Percentiles rank a stretch among this genome's conserved stretches.
Conservation (phyloP, 2,113 vertebrate species). For the Meles meles region DNA sequence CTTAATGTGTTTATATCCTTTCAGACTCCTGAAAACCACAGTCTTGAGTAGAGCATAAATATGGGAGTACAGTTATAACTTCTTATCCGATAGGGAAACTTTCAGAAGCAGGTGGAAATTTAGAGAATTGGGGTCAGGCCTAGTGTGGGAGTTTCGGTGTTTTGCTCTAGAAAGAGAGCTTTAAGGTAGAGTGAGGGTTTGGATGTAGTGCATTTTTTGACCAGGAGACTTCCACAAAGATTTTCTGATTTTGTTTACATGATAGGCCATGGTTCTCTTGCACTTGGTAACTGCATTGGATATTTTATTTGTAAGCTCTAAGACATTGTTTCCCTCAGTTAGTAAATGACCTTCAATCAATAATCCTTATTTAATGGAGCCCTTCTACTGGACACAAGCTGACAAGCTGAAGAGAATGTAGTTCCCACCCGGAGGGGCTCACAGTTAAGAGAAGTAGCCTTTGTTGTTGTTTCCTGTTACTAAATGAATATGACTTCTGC, state of each 20-base stretch:
- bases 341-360: not conserved
- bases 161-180: not conserved
- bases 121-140: not conserved
- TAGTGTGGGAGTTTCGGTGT: not conserved
- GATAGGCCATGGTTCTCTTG: not conserved
- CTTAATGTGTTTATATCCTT: not conserved
- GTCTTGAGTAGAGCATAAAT: not conserved
- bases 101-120: constrained; percentile 2
- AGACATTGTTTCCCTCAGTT: not conserved
- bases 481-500: not conserved
- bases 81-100: not conserved
- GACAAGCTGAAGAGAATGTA: not conserved
- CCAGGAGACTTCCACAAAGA: not conserved
- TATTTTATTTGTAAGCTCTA: not conserved
- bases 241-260: constrained; percentile 16
- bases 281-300: not conserved
- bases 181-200: not conserved
- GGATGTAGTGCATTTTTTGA: not conserved
- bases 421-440: not conserved
- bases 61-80: not conserved
- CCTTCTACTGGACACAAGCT: not conserved
- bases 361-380: not conserved
- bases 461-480: constrained; percentile 14
- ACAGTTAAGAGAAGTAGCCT: not conserved
- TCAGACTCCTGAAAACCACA: not conserved